Percentiles rank a stretch among this genome's conserved stretches.
Evolutionary conservation across 2,113 vertebrate genomes (phyloP).

Genomic region (Sorex fumeus): DNA sequence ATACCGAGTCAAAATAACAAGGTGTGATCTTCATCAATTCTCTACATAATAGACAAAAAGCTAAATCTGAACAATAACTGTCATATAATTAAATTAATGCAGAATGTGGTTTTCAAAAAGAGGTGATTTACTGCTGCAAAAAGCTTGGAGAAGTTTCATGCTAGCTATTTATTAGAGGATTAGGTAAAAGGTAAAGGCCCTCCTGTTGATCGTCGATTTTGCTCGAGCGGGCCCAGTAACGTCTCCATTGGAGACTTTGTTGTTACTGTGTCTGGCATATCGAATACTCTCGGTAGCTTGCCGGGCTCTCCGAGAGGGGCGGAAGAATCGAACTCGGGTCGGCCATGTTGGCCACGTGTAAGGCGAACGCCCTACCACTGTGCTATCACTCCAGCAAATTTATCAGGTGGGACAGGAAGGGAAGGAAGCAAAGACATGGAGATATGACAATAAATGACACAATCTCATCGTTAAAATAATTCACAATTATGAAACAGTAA

Average conservation of each 20-base stretch:
- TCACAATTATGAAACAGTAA: conserved; percentile 10
- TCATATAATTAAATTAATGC: background rate
- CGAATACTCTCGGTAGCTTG: too few relatives aligned
- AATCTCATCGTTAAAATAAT: conserved; percentile 15
- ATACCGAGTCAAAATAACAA: background rate
- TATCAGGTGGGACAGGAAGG: background rate
- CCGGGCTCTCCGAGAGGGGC: too few relatives aligned
- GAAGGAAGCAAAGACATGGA: background rate
- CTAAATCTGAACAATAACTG: background rate
- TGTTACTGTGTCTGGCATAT: too few relatives aligned
- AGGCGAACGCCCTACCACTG: too few relatives aligned
- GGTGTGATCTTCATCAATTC: background rate
- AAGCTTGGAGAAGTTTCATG: background rate
- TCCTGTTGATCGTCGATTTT: too few relatives aligned
- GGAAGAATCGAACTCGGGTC: too few relatives aligned
- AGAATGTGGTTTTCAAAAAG: background rate
- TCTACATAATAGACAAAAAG: conserved; percentile 13
- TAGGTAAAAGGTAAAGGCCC: too few relatives aligned
- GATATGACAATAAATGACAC: background rate
- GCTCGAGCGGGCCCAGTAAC: too few relatives aligned
- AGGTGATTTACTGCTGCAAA: background rate
- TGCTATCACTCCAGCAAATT: too few relatives aligned
- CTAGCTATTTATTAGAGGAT: background rate
- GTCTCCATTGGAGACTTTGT: too few relatives aligned
- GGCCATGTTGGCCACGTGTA: too few relatives aligned